Percentiles rank a stretch among this genome's conserved stretches.
Evolutionary conservation across 2,888 invertebrate species (phyloP).

Genomic region (Ceramica pisi): DNA sequence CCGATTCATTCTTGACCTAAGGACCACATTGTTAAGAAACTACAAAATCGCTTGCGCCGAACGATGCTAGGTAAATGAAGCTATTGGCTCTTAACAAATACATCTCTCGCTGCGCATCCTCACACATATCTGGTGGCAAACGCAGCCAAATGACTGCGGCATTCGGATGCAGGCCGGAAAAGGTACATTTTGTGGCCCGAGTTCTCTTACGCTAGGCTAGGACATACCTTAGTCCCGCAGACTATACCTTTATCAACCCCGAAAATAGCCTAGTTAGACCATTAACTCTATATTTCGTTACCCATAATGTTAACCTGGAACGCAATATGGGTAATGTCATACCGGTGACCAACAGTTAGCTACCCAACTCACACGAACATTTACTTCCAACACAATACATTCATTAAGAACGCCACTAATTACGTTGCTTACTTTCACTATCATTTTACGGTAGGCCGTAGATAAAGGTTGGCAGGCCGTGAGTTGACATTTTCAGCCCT

Average conservation of each 20-base stretch:
- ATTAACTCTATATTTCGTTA: slow-evolving; percentile 41
- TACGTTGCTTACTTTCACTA: slow-evolving; percentile 50
- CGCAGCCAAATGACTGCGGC: no score
- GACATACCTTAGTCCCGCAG: neutral
- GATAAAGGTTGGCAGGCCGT: slow-evolving; percentile 67
- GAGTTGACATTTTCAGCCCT: slow-evolving; percentile 71
- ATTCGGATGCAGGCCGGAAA: neutral
- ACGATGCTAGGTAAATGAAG: no score
- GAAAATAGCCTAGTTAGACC: neutral
- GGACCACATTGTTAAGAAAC: no score
- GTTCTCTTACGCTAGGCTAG: neutral
- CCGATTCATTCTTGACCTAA: no score
- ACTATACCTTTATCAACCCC: slow-evolving; percentile 12
- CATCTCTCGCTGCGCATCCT: no score
- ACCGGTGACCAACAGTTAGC: slow-evolving; percentile 19
- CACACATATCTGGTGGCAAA: no score
- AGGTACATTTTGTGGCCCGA: neutral
- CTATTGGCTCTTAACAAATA: no score
- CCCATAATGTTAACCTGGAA: slow-evolving; percentile 29
- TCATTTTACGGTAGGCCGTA: slow-evolving; percentile 45
- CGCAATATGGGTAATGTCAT: slow-evolving; percentile 29
- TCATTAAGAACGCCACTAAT: slow-evolving; percentile 60
- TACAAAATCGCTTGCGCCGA: no score
- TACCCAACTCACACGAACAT: slow-evolving; percentile 46
- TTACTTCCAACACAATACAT: slow-evolving; percentile 48